These are phyloP conservation scores for Trochalopteron elliotii DNA, from an alignment of 2,113 vertebrate genomes.

Conservation along the genomic window DNA sequence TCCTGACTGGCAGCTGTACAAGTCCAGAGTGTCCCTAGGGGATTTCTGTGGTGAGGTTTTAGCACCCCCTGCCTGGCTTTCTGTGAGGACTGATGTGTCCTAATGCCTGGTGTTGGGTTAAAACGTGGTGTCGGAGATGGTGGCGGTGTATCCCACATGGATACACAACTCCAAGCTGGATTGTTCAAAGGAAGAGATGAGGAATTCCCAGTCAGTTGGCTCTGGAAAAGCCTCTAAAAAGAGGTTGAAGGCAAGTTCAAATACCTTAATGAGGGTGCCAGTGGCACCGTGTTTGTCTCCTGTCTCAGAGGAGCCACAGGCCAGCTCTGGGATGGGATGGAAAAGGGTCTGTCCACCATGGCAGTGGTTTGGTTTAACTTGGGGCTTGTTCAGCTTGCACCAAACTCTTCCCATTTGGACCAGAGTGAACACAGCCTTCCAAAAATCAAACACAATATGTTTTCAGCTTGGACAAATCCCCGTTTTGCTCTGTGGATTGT, in stretches of 20 bases:
- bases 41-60: background rate
- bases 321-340: background rate
- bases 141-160: fast-evolving
- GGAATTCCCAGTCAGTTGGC: background rate
- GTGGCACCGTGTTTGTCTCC: background rate
- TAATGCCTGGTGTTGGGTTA: background rate
- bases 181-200: background rate
- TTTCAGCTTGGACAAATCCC: background rate
- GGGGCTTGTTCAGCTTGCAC: background rate
- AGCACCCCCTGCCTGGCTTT: background rate
- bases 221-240: background rate
- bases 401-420: background rate
- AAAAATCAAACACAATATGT: background rate
- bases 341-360: background rate
- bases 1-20: background rate
- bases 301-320: background rate
- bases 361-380: background rate
- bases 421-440: background rate
- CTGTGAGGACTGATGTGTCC: fast-evolving
- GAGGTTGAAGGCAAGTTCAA: background rate
- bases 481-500: background rate
- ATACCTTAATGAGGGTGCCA: background rate
- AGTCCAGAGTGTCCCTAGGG: background rate
- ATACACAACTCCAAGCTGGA: background rate
- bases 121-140: background rate